phyloP scores from a whole-genome alignment of 2,113 vertebrate species.

The Ciconia boyciana region DNA sequence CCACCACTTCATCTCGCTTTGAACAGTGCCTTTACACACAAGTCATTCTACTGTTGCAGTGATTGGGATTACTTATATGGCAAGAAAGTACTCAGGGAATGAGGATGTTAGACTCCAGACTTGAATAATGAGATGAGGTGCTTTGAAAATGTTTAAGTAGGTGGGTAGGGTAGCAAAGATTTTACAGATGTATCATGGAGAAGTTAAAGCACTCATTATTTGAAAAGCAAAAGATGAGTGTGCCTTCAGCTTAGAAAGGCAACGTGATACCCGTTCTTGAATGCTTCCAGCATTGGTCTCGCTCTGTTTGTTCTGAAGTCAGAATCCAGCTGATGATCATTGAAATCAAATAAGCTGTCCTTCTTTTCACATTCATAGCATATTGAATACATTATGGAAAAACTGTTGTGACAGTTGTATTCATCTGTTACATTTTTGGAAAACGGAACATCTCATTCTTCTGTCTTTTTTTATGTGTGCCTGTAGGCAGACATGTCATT shows the following conservation, averaged over 20 bases:
- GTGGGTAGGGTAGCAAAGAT: neutral
- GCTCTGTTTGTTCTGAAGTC: neutral
- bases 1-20: neutral
- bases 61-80: neutral
- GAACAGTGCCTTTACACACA: neutral
- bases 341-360: neutral
- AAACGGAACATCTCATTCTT: neutral
- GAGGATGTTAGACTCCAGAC: neutral
- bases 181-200: neutral
- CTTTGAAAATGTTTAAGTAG: neutral
- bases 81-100: neutral
- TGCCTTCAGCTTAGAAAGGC: neutral
- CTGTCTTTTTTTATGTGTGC: conserved; percentile 2
- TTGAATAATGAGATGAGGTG: neutral
- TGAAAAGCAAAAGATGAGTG: neutral
- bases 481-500: neutral
- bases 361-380: neutral
- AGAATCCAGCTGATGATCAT: neutral
- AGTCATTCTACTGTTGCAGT: neutral
- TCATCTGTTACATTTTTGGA: conserved; percentile 13
- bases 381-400: neutral
- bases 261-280: neutral
- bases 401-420: neutral
- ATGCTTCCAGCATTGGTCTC: neutral
- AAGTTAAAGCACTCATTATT: neutral